Conservation (phyloP, 2,113 vertebrate genomes). For the Caretta caretta region DNA sequence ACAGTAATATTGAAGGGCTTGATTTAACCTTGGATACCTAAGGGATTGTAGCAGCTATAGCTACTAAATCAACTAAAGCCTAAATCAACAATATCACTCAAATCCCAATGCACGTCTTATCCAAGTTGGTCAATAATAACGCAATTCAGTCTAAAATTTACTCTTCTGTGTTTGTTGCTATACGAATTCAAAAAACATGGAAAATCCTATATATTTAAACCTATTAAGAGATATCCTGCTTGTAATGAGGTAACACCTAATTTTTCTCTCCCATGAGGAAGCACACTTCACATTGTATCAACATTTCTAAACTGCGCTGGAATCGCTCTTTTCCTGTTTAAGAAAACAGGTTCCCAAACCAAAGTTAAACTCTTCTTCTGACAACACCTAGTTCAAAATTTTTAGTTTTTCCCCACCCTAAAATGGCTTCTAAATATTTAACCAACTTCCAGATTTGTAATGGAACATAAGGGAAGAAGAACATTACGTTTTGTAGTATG, state of each 20-base stretch:
- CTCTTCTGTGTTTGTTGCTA: neutral
- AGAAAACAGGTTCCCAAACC: conserved; percentile 58
- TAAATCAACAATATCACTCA: rapidly evolving
- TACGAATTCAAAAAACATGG: conserved; percentile 56
- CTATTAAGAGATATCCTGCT: conserved; percentile 78
- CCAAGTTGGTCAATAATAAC: neutral
- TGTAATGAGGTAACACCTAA: conserved; percentile 73
- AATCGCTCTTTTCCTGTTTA: conserved; percentile 73
- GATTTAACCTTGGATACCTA: neutral
- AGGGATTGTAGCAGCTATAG: neutral
- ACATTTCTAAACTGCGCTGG: conserved; percentile 38
- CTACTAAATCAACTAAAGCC: neutral
- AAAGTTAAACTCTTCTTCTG: neutral
- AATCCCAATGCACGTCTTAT: neutral
- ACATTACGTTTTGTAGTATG: neutral
- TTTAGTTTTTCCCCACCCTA: neutral
- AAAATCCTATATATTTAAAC: conserved; percentile 74
- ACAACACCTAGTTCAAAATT: neutral
- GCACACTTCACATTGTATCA: conserved; percentile 67
- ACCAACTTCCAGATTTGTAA: neutral
- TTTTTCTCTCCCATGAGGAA: conserved; percentile 73
- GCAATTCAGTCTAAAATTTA: neutral
- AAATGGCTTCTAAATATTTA: neutral
- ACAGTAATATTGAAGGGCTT: neutral
- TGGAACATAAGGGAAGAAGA: neutral